phyloP scores from a whole-genome alignment of 2,797 vertebrate species.

The Xenopus petersii region DNA sequence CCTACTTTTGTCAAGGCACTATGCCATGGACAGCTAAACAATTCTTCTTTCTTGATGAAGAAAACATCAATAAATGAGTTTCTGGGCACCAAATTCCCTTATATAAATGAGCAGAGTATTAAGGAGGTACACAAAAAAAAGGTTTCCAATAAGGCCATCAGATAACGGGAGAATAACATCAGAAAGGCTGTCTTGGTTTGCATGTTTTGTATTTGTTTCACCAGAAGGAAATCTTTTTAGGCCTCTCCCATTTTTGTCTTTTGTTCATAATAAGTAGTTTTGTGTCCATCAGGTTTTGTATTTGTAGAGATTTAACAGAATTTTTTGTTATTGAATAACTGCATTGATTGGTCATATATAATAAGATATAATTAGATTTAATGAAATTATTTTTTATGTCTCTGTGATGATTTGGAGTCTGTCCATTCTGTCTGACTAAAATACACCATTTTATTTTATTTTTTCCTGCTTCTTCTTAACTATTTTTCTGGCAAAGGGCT shows the following conservation, averaged over 20 bases:
- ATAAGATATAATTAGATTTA: constrained; percentile 35
- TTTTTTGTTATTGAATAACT: background rate
- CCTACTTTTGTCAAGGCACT: too few species aligned
- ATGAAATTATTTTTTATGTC: constrained; percentile 28
- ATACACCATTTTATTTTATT: background rate
- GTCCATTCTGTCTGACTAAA: constrained; percentile 5
- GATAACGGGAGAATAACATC: background rate
- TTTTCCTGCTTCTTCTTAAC: constrained; percentile 3
- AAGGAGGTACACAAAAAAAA: too few species aligned
- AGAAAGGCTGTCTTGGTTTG: background rate
- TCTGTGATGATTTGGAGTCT: constrained; percentile 25
- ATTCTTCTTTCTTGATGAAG: too few species aligned
- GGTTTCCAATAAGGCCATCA: background rate
- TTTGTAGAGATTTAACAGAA: constrained; percentile 13
- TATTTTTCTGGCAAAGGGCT: background rate
- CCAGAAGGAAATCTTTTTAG: background rate
- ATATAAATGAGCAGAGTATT: too few species aligned
- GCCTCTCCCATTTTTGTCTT: background rate
- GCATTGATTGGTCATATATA: constrained; percentile 30
- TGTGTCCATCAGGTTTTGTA: constrained; percentile 5
- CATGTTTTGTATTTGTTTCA: too few species aligned
- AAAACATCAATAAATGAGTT: too few species aligned
- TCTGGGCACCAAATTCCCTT: too few species aligned
- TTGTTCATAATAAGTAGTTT: background rate
- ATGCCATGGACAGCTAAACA: too few species aligned